phyloP scores from a whole-genome alignment of 1,140 invertebrate species.

The Drosophila varians region DNA sequence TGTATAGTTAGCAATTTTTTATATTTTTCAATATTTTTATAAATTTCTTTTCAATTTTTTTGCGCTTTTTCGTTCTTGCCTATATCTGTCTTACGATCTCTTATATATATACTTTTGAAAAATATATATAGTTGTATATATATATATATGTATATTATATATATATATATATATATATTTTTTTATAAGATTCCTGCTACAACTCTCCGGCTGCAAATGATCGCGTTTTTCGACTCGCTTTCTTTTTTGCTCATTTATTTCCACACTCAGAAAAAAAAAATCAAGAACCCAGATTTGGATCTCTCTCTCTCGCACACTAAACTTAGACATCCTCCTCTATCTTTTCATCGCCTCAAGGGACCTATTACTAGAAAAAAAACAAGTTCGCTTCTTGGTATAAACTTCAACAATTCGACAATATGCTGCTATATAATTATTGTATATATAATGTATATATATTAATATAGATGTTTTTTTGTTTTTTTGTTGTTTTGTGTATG shows the following conservation, averaged over 20 bases:
- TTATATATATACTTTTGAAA: slow-evolving; percentile 71
- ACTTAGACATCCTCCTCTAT: slow-evolving; percentile 9
- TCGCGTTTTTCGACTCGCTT: no score
- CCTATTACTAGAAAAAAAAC: slow-evolving; percentile 50
- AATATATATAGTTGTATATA: slow-evolving; percentile 56
- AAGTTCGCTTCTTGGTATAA: slow-evolving; percentile 71
- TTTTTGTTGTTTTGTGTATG: slow-evolving; percentile 40
- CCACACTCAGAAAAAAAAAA: slow-evolving; percentile 8
- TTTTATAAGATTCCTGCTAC: slow-evolving; percentile 75
- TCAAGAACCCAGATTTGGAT: neutral
- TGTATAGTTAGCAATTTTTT: slow-evolving; percentile 63
- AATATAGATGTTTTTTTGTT: slow-evolving; percentile 41
- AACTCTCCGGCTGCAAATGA: slow-evolving; percentile 60
- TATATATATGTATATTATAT: slow-evolving; percentile 47
- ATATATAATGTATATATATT: slow-evolving; percentile 39
- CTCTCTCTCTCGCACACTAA: slow-evolving; percentile 1
- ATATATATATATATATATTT: slow-evolving; percentile 35
- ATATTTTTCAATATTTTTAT: slow-evolving; percentile 56
- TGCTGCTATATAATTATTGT: slow-evolving; percentile 58
- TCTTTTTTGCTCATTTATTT: slow-evolving; percentile 14
- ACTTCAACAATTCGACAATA: slow-evolving; percentile 75
- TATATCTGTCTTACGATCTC: slow-evolving; percentile 79
- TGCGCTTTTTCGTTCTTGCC: slow-evolving; percentile 39
- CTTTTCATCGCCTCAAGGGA: neutral
- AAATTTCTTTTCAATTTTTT: slow-evolving; percentile 38